Evolutionary conservation across 2,888 invertebrate genomes (phyloP).

Genomic region (Bimastos eiseni): DNA sequence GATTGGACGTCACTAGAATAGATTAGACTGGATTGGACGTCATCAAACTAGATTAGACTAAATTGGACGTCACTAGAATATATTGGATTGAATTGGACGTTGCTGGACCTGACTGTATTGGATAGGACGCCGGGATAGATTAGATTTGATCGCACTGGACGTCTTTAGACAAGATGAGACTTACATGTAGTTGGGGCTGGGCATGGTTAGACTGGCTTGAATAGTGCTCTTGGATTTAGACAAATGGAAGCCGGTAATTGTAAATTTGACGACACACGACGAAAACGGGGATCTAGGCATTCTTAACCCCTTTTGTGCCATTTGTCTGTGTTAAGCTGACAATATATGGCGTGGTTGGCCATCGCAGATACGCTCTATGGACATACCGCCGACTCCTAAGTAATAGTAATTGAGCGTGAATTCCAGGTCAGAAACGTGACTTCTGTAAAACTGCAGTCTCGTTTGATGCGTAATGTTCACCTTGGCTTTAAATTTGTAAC

Average conservation of each 20-base stretch:
- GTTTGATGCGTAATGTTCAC: not conserved
- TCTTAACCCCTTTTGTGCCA: not conserved
- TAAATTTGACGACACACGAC: not conserved
- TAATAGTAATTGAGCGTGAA: not conserved
- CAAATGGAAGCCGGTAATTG: not conserved
- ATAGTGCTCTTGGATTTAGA: not conserved
- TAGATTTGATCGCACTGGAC: no score
- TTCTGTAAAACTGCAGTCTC: not conserved
- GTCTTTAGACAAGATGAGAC: no score
- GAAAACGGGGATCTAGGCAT: not conserved
- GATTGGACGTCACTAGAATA: no score
- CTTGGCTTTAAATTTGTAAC: no score
- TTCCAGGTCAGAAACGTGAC: not conserved
- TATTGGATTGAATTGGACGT: not conserved
- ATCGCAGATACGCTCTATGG: no score
- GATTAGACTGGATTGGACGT: no score
- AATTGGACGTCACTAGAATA: no score
- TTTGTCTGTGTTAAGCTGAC: not conserved
- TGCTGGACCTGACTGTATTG: no score
- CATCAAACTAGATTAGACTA: not conserved
- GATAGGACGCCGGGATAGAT: no score
- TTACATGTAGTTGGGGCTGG: not conserved
- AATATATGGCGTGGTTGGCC: not conserved
- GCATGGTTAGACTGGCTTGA: not conserved
- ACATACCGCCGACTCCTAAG: not conserved